Evolutionary conservation across 2,888 invertebrate genomes (phyloP), one percentile per base, ranked within the genome.

Genomic region (Strigamia transsilvanica): DNA sequence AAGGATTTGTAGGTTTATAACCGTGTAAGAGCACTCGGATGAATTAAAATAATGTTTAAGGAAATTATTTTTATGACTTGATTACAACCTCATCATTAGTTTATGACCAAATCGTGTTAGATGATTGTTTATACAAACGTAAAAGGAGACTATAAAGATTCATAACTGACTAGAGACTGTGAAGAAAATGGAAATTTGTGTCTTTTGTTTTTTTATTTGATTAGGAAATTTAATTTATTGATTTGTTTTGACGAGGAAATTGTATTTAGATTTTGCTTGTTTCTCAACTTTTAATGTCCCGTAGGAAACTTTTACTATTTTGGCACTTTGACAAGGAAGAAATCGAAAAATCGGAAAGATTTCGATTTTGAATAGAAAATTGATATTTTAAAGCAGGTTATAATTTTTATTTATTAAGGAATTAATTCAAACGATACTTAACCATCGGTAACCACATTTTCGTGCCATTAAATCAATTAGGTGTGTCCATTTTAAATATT

Each of bases 11-110:
- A 12, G 61, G 21, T 61, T 61, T 61, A 61, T 6, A 61, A 61
- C 61, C 61, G 21, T 61, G 21, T 18, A 15, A 61, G 18, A 61
- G 61, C 61, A 15, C n/a, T 61, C 61, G 18, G 61, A 23, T 61
- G 61, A 61, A 61, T 61, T 61, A 61, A 61, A 61, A 61, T 61
- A 61, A 61, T 61, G 61, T 61, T 61, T 61, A 61, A 61, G 61
- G 61, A 61, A 61, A 61, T 61, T 61, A 61, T 61, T 18, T 61
- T 61, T 61, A 61, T 61, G 61, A 61, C 61, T 61, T 61, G 61
- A 61, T 61, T 61, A 61, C 61, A 61, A 21, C 61, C 61, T 61
- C 61, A 61, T 61, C 61, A 61, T 61, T 61, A 61, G 18, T 61
- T 61, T 61, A 61, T 61, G 61, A 61, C 61, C 61, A 61, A 61